Conservation (phyloP, 2,797 vertebrate species). For the Enteromius thamalakanensis region DNA sequence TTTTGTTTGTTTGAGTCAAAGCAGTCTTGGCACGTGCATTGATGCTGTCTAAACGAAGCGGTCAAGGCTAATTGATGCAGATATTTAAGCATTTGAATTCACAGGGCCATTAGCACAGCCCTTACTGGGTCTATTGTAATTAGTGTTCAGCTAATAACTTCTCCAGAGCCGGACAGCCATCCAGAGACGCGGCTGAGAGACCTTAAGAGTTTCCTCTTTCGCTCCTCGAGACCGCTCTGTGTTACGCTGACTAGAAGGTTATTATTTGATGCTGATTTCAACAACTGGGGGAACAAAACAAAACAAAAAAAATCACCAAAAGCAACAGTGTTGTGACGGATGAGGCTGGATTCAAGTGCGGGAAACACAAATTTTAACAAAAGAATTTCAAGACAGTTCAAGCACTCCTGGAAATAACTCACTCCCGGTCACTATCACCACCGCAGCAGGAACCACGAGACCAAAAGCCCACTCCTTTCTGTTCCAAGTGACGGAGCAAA, state of each 20-base stretch:
- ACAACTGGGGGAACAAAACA: no score
- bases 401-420: no score
- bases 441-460: no score
- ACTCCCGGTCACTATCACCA: no score
- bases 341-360: no score
- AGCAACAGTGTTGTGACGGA: no score
- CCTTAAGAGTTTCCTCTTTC: constrained; percentile 31
- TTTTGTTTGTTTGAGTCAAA: constrained; percentile 44
- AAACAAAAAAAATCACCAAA: no score
- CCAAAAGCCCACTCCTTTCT: no score
- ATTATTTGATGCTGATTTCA: no score
- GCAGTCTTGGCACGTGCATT: constrained; percentile 5
- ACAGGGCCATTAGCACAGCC: constrained; percentile 66
- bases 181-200: constrained; percentile 55
- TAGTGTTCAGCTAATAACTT: constrained; percentile 65
- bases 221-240: neutral
- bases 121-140: constrained; percentile 67
- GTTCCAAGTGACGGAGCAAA: no score
- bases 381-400: no score
- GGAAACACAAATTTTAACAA: no score
- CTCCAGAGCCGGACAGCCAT: constrained; percentile 57
- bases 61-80: constrained; percentile 53
- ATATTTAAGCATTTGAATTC: constrained; percentile 68
- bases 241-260: neutral
- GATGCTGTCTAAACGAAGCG: constrained; percentile 49